phyloP scores from a whole-genome alignment of 1,140 invertebrate species.

The Aradophagus sp. region DNA sequence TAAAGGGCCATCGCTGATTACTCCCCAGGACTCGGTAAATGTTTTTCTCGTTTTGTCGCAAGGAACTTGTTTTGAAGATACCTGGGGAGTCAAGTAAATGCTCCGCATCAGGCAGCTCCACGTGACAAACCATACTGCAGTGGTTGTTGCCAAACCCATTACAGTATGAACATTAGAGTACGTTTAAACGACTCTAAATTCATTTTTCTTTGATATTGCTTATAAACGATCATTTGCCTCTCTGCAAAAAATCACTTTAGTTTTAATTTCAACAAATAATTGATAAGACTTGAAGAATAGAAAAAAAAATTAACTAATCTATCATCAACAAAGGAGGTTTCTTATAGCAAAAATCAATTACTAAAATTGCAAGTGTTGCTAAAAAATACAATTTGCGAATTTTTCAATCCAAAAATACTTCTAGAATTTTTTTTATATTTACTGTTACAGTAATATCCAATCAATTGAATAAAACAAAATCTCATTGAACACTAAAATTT shows the following conservation, averaged over 20 bases:
- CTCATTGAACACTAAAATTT: too few relatives aligned
- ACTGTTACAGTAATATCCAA: too few relatives aligned
- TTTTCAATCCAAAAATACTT: too few relatives aligned
- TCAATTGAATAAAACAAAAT: too few relatives aligned
- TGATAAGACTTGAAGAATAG: neutral
- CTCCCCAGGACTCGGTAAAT: constrained; percentile 86
- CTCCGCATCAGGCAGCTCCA: constrained; percentile 70
- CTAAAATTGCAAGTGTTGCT: too few relatives aligned
- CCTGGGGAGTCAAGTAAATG: constrained; percentile 66
- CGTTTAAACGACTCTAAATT: constrained; percentile 32
- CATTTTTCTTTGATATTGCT: constrained; percentile 16
- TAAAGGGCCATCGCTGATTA: constrained; percentile 91
- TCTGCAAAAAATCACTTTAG: constrained; percentile 14
- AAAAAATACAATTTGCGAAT: too few relatives aligned
- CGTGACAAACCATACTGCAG: constrained; percentile 67
- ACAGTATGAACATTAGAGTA: constrained; percentile 62
- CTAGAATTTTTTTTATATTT: too few relatives aligned
- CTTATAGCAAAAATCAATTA: too few relatives aligned
- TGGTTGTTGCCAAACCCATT: constrained; percentile 68
- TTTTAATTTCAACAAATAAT: neutral
- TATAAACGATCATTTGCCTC: constrained; percentile 29
- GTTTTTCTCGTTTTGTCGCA: constrained; percentile 87
- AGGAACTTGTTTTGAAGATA: constrained; percentile 73
- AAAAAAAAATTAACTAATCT: neutral
- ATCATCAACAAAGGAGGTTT: too few relatives aligned